Percentiles rank a stretch among this genome's conserved stretches.
Conservation (phyloP, 2,888 invertebrate genomes). For the Diaprepes abbreviatus region DNA sequence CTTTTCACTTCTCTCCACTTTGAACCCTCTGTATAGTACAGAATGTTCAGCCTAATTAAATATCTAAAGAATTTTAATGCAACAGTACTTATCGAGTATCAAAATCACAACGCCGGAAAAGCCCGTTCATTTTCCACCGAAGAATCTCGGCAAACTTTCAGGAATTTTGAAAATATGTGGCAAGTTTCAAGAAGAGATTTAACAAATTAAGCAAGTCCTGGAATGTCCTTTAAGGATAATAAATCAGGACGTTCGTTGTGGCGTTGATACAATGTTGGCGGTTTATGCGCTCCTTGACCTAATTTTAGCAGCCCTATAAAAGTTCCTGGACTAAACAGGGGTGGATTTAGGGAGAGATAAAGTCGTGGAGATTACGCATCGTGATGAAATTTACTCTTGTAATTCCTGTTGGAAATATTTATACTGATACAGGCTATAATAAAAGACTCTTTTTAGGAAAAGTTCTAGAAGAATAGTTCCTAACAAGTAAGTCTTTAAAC, state of each 20-base stretch:
- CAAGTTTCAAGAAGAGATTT: slow-evolving; percentile 26
- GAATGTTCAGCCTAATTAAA: too few species aligned
- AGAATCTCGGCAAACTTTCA: not conserved
- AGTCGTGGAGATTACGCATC: too few species aligned
- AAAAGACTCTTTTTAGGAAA: too few species aligned
- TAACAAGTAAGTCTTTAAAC: too few species aligned
- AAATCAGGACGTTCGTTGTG: slow-evolving; percentile 17
- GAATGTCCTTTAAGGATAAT: slow-evolving; percentile 24
- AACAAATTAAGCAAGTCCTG: slow-evolving; percentile 24
- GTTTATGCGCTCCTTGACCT: slow-evolving; percentile 11
- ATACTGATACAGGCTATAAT: too few species aligned
- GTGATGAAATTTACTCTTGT: too few species aligned
- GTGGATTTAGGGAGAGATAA: too few species aligned
- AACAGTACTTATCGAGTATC: not conserved
- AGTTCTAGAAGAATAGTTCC: too few species aligned
- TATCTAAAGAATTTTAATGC: not conserved
- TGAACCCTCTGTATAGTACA: too few species aligned
- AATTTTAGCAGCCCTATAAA: not conserved
- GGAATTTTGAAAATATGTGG: slow-evolving; percentile 30
- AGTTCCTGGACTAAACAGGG: too few species aligned
- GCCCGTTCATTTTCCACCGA: not conserved
- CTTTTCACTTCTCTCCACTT: too few species aligned
- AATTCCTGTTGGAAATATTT: too few species aligned
- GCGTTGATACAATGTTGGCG: slow-evolving; percentile 11
- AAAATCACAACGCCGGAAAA: not conserved